Base-by-base conservation (phyloP, 1,140 invertebrate genomes). In the Melipona quadrifasciata region DNA sequence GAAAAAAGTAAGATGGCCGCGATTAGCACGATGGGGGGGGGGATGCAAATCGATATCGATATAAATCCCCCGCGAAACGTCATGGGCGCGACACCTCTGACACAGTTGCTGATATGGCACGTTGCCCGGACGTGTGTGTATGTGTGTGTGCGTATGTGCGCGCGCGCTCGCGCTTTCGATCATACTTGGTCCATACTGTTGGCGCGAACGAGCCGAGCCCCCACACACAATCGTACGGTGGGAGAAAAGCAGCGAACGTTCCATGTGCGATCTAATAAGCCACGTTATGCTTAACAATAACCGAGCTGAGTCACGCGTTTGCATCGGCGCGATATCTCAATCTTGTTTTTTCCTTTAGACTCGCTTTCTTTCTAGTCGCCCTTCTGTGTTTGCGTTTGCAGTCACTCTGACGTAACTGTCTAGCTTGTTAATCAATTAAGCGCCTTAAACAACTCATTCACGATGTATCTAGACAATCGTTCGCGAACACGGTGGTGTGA, bases 211-310 rank as follows among this genome's bases (percentile, higher is more conserved):
- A 47, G 24, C 31, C 58, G 24, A n/a, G 16, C 53, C 10, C 72
- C 27, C 72, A 0, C 47, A 31, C 47, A 31, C 47, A 5, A 21
- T 16, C 31, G 0, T 8, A 3, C 10, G 10, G 17, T 27, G 57
- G n/a, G 65, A 65, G 51, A 51, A 68, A 80, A 53, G 51, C 78
- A 39, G 24, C 57, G 34, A 47, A 24, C 39, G 47, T 31, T 78
- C 67, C 65, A 39, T 31, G 58, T 53, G 31, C 47, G 58, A 67
- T 82, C 61, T 68, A 78, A 58, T 57, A 67, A 53, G 74, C 55
- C n/a, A 24, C 53, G 53, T 76, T 82, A 70, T 55, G 72, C 81
- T 68, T 77, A 77, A 83, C 75, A 83, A 83, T 83, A 78, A 67
- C 53, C 51, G 34, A 70, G 81, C 81, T 83, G 81, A 83, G 75